A percentile compares a stretch with the other conserved stretches of the same genome.
Conservation (phyloP, 2,888 invertebrate species). For the Catocala nupta region DNA sequence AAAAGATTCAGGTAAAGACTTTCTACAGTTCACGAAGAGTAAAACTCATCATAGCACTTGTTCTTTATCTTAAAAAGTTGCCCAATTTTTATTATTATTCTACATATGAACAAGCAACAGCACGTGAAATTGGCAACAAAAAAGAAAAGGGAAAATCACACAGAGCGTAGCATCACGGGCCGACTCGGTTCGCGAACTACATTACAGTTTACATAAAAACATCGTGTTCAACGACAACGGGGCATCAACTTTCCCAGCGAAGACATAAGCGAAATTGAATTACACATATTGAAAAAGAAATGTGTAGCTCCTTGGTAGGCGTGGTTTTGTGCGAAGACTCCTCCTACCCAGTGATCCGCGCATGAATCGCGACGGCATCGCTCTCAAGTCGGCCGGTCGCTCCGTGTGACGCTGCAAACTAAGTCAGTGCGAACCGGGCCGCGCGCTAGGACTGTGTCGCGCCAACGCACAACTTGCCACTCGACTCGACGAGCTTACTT, state of each 20-base stretch:
- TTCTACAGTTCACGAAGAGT: constrained; percentile 7
- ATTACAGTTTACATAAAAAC: constrained; percentile 88
- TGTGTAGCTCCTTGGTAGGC: constrained; percentile 87
- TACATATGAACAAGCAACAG: constrained; percentile 77
- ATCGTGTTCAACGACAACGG: constrained; percentile 87
- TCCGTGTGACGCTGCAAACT: constrained; percentile 57
- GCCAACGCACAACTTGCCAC: constrained; percentile 66
- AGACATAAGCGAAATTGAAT: constrained; percentile 88
- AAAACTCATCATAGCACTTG: constrained; percentile 22
- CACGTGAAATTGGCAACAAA: constrained; percentile 81
- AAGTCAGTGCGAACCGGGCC: constrained; percentile 69
- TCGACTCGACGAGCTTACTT: constrained; percentile 63
- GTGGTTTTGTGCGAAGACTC: constrained; percentile 81
- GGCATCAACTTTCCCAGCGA: constrained; percentile 87
- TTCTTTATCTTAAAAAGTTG: constrained; percentile 53
- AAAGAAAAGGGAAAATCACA: constrained; percentile 76
- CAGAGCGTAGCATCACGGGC: constrained; percentile 76
- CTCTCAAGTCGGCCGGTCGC: constrained; percentile 66
- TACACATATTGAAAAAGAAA: constrained; percentile 88
- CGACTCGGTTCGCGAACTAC: constrained; percentile 85
- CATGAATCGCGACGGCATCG: constrained; percentile 76
- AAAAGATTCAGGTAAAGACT: constrained; percentile 4
- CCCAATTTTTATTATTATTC: constrained; percentile 59
- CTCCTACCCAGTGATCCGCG: constrained; percentile 82
- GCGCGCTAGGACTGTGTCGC: constrained; percentile 69